Evolutionary conservation across 2,797 vertebrate species (phyloP), one percentile per base, ranked within the genome.

Genomic region (Zenarchopterus dispar): DNA sequence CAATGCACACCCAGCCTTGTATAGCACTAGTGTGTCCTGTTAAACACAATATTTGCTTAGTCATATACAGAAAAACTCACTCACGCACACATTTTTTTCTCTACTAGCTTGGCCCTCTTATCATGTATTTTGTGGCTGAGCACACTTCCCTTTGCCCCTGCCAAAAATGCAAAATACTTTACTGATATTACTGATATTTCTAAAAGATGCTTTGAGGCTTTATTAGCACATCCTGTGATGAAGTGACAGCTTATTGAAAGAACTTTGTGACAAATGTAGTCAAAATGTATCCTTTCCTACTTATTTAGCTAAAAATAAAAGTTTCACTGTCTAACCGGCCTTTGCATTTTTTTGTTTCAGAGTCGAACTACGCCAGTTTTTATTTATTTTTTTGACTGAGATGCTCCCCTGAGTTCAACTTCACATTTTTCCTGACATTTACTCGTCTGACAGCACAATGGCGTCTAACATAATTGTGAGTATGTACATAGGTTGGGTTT

Each of bases 381-480:
- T 23, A 15, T 47, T 10, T 22, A 11, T 22, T 13, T 11, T 47
- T 52, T 45, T 47, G 57, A 70, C 73, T 54, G 78, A 70, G 70
- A 80, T 70, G 78, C 62, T 74, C 52, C 62, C 56, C 53, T 89
- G 81, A 88, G 46, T 71, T 67, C 23, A 82, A 78, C 64, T 49
- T 80, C 55, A 43, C 26, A 57, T 57, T 59, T 45, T 77, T 72
- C 36, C 57, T 47, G 39, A 77, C 39, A 67, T 43, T 56, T 39
- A 33, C 44, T 62, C 59, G n/a, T 3, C 62, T 15, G 51, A 67
- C 51, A 24, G 28, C 9, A 54, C 75, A 69, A 99, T 99, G 97
- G 94, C 97, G 11, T 85, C 94, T 57, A 94, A 95, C 72, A 98
- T 99, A 77, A 96, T 96, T 82, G 97, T 99, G 87, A 96, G 97